Percentiles rank a stretch among this genome's conserved stretches.
phyloP scores from a whole-genome alignment of 2,797 vertebrate genomes.

The Scyliorhinus canicula region DNA sequence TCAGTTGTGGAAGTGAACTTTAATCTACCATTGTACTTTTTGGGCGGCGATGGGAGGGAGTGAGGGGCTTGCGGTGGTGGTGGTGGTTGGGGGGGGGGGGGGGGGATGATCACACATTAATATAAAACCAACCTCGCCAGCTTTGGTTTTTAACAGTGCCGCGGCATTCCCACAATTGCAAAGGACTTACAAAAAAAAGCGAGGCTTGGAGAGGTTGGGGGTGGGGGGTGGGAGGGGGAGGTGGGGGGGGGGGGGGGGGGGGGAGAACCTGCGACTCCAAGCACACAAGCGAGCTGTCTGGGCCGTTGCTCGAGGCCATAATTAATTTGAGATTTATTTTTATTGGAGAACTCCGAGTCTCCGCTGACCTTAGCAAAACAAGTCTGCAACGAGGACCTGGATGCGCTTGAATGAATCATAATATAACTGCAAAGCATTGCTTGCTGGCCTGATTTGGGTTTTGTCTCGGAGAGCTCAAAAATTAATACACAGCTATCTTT shows the following conservation, averaged over 20 bases:
- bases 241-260: not conserved
- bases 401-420: conserved; percentile 80
- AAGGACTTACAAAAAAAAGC: conserved; percentile 48
- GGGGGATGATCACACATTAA: not conserved
- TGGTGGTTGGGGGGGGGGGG: too few relatives aligned
- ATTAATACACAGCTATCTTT: conserved; percentile 1
- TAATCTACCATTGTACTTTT: not conserved
- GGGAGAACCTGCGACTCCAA: conserved; percentile 63
- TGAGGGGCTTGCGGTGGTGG: not conserved
- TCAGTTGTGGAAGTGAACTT: not conserved
- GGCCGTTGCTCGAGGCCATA: conserved; percentile 89
- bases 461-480: conserved; percentile 48
- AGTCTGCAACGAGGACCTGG: conserved; percentile 78
- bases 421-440: conserved; percentile 78
- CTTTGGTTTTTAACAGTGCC: conserved; percentile 45
- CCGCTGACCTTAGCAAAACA: conserved; percentile 97
- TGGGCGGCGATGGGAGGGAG: not conserved
- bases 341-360: conserved; percentile 92
- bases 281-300: conserved; percentile 79
- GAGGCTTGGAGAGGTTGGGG: too few relatives aligned
- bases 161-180: conserved; percentile 56
- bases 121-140: not conserved
- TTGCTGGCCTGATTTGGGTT: conserved; percentile 80
- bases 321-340: conserved; percentile 99
- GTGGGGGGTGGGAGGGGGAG: conserved; percentile 48